phyloP scores from a whole-genome alignment of 2,888 invertebrate genomes.

The Pecten maximus region DNA sequence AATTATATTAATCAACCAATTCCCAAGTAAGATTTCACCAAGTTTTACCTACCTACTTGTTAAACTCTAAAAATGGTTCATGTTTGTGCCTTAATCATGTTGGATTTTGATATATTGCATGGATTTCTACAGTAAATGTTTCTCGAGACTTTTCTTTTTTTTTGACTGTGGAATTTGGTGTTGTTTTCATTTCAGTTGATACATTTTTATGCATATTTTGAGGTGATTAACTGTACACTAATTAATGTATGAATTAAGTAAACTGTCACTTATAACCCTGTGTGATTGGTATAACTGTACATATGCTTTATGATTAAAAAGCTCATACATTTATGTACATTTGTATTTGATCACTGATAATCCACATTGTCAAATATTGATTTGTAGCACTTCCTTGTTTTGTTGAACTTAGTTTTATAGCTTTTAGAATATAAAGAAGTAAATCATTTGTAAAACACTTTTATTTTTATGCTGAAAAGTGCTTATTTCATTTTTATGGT shows the following conservation, averaged over 20 bases:
- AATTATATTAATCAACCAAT: neutral
- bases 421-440: too few relatives aligned
- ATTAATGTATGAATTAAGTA: too few relatives aligned
- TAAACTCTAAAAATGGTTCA: neutral
- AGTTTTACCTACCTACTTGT: neutral
- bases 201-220: neutral
- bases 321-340: neutral
- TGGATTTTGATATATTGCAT: neutral
- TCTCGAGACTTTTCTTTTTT: neutral
- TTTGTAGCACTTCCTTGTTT: neutral
- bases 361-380: neutral
- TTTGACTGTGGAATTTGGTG: neutral
- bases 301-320: neutral
- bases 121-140: neutral
- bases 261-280: neutral
- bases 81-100: neutral
- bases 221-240: neutral
- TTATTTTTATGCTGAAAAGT: too few relatives aligned
- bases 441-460: too few relatives aligned
- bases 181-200: neutral
- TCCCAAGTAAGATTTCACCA: neutral
- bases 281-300: slow-evolving; percentile 19
- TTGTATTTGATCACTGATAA: too few relatives aligned
- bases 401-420: neutral
- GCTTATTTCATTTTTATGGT: too few relatives aligned